Base-by-base conservation (phyloP, 2,113 vertebrate species). In the Istiophorus platypterus region DNA sequence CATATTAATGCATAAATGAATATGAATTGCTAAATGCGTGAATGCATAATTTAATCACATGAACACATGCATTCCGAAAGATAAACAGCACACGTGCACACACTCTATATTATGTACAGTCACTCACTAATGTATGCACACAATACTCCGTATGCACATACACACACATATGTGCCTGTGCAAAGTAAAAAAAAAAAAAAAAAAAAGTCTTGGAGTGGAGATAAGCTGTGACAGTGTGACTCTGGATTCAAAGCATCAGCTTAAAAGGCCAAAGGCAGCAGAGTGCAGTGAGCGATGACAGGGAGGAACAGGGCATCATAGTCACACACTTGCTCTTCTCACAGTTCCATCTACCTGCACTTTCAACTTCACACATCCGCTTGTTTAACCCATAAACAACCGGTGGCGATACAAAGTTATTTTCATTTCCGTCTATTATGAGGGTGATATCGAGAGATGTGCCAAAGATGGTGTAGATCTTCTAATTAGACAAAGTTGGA, bases 161-260 rank as follows among this genome's bases (percentile, higher is more conserved):
- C n/a, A 47, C 58, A 70, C 65, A 31, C 45, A 76, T 29, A 34
- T 9, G 17, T 69, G 51, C 7, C 49, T 72, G 61, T 66, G 63
- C 58, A 75, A 58, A n/a, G n/a, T n/a, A n/a, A n/a, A n/a, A n/a
- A n/a, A n/a, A n/a, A n/a, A n/a, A n/a, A n/a, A n/a, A n/a, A n/a
- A n/a, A n/a, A 52, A 62, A 81, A 80, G 87, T 76, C 26, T 37
- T 83, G 70, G 70, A 74, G 26, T 64, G 78, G 42, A 78, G 76
- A 85, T 84, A 47, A 82, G 65, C 5, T 67, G 39, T 49, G 79
- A 79, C 71, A 69, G 34, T 54, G 17, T 68, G 54, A 31, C 58
- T 75, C 31, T 73, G 61, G 79, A 70, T 78, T 89, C 29, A 85
- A 76, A 84, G 71, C 31, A 41, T 63, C 72, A n/a, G 47, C 70